Conservation (phyloP, 2,888 invertebrate genomes). For the Spilarctia lutea region DNA sequence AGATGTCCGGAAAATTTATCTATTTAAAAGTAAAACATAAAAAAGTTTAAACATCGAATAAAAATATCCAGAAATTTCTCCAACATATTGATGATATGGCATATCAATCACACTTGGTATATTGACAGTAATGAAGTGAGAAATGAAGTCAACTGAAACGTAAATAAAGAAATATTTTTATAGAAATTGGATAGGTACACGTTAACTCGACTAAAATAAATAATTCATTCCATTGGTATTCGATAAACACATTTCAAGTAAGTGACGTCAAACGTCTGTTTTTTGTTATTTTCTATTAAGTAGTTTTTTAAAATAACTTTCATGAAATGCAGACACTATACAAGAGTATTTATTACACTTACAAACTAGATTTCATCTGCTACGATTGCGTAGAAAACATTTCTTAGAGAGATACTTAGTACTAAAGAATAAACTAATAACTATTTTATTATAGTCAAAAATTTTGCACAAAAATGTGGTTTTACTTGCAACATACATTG, state of each 20-base stretch:
- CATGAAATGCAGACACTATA: conserved; percentile 5
- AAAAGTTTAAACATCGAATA: background rate
- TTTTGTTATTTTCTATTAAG: conserved; percentile 11
- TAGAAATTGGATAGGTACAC: no score
- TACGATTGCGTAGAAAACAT: background rate
- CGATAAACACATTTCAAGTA: conserved; percentile 3
- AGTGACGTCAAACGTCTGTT: conserved; percentile 8
- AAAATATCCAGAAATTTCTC: background rate
- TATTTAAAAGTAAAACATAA: no score
- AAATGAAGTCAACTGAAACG: background rate
- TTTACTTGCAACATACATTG: background rate
- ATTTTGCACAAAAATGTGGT: background rate
- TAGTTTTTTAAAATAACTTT: conserved; percentile 9
- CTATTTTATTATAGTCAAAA: no score
- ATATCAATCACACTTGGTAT: background rate
- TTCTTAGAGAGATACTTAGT: background rate
- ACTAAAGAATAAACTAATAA: no score
- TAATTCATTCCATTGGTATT: conserved; percentile 1
- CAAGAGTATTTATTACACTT: conserved; percentile 2
- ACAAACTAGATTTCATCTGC: background rate
- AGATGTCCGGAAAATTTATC: no score
- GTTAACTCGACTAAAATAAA: conserved; percentile 5
- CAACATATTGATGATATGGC: background rate
- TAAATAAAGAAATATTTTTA: background rate
- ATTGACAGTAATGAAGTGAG: background rate